These are phyloP conservation scores for Axis porcinus DNA, from an alignment of 2,113 vertebrate species.

Conservation along the genomic window DNA sequence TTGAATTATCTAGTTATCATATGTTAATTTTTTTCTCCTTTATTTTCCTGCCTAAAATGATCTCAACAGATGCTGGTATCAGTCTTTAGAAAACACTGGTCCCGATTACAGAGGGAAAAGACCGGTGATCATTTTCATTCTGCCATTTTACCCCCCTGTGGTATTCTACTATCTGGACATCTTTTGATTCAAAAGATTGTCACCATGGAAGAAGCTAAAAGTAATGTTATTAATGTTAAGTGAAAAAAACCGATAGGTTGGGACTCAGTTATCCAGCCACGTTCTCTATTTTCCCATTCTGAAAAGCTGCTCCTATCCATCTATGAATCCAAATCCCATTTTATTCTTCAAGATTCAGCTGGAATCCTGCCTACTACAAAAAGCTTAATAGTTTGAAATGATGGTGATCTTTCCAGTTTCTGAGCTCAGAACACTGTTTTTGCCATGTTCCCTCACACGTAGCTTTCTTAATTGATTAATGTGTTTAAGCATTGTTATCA, in stretches of 20 bases:
- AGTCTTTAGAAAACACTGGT: not conserved
- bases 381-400: not conserved
- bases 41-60: not conserved
- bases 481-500: not conserved
- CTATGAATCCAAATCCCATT: not conserved
- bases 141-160: not conserved
- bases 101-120: not conserved
- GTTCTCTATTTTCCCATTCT: not conserved
- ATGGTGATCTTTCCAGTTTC: not conserved
- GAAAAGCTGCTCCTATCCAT: not conserved
- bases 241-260: not conserved
- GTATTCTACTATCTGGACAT: not conserved
- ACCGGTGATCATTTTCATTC: not conserved
- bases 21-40: not conserved
- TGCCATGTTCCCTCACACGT: not conserved
- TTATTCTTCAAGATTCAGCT: not conserved
- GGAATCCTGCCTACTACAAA: not conserved
- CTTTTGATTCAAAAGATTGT: not conserved
- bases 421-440: not conserved
- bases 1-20: not conserved
- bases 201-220: not conserved
- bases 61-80: not conserved
- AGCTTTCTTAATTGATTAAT: not conserved
- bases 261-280: not conserved
- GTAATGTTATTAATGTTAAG: not conserved